Conservation (phyloP, 2,888 invertebrate genomes). For the Toxonevra muliebris region DNA sequence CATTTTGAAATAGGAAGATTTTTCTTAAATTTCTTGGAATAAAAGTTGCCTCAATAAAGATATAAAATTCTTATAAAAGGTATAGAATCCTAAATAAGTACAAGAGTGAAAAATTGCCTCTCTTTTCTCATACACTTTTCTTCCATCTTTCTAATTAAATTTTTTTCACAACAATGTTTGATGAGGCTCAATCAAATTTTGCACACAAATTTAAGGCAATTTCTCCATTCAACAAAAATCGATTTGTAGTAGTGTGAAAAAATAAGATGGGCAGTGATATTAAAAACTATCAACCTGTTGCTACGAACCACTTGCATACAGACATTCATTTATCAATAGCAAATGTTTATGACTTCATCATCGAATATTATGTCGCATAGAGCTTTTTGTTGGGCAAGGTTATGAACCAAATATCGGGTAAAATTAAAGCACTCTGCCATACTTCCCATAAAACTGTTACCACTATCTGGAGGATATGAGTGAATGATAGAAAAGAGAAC, state of each 20-base stretch:
- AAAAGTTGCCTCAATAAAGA: no score
- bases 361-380: neutral
- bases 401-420: constrained; percentile 24
- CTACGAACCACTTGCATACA: neutral
- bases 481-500: neutral
- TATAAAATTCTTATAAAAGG: no score
- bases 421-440: neutral
- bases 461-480: constrained; percentile 6
- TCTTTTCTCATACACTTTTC: no score
- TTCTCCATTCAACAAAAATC: no score
- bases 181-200: no score
- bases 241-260: neutral
- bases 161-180: no score
- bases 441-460: neutral
- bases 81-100: no score
- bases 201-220: no score
- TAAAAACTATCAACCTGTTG: constrained; percentile 12
- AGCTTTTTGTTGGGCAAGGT: constrained; percentile 24
- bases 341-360: neutral
- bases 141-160: no score
- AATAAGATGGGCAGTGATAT: neutral
- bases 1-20: no score
- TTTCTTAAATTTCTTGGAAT: no score
- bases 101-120: no score
- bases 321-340: neutral